Conservation (phyloP, 2,888 invertebrate species). For the Mycogona germanica region DNA sequence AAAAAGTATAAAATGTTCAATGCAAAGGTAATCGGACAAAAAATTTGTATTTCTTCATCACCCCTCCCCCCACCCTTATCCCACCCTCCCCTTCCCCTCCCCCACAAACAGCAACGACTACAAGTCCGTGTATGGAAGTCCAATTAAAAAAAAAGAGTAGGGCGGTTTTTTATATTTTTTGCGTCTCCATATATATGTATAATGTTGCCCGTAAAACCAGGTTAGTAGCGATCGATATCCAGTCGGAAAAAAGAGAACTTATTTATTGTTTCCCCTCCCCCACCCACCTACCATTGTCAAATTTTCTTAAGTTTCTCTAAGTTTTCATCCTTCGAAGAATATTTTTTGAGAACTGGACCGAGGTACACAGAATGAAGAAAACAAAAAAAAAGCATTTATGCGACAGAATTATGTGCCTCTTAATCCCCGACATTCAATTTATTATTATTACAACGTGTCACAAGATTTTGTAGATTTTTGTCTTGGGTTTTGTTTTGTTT, state of each 20-base stretch:
- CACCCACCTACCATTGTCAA: no score
- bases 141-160: slow-evolving; percentile 9
- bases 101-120: slow-evolving; percentile 14
- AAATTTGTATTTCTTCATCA: neutral
- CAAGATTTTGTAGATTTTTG: slow-evolving; percentile 7
- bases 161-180: slow-evolving; percentile 8
- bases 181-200: no score
- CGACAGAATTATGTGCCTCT: slow-evolving; percentile 7
- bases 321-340: no score
- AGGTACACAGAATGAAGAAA: no score
- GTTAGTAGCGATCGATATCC: neutral
- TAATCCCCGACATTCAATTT: slow-evolving; percentile 8
- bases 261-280: no score
- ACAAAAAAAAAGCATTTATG: slow-evolving; percentile 5
- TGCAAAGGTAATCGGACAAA: slow-evolving; percentile 3
- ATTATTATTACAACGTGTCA: slow-evolving; percentile 13
- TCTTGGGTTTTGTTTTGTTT: no score
- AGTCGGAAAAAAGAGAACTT: no score
- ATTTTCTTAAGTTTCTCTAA: no score
- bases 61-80: slow-evolving; percentile 1
- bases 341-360: no score
- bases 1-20: slow-evolving; percentile 15
- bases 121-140: slow-evolving; percentile 5
- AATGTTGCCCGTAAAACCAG: slow-evolving; percentile 12
- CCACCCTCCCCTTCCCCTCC: no score